Base-by-base conservation (phyloP, 2,888 invertebrate species). In the Penaeus monodon region DNA sequence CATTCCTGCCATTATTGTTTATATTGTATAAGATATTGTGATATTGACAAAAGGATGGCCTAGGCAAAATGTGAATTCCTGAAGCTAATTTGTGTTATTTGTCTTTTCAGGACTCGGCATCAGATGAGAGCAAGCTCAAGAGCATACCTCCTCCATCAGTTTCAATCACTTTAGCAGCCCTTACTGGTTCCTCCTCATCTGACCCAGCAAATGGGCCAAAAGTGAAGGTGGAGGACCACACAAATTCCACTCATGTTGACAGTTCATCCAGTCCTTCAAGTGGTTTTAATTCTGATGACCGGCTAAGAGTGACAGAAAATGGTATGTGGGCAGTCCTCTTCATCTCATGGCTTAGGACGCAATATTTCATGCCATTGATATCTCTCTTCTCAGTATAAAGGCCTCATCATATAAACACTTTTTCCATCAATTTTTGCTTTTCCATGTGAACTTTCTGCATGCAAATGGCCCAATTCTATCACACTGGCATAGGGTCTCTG, bases 231-330 rank as follows among this genome's bases (percentile, higher is more conserved):
- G 81, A 81, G 76, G 82, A 86, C 27, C 81, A 70, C 7, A 49
- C 82, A 22, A 82, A 82, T 70, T 77, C 82, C 70, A 86, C 57
- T 33, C 82, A 57, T 33, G 86, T 49, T 57, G 86, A 86, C 68
- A 86, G 86, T 29, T 86, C 86, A 17, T 86, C 78, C 63, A 86
- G 86, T 44, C 86, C 86, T 22, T 81, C 86, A 29, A 77, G 84
- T 22, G 70, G 68, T 17, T 38, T 82, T 49, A 44, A 82, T 64
- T 20, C 73, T 17, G 86, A 86, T 49, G 86, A 82, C 64, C 74
- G 86, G 70, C 74, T 86, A n/a, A 79, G 79, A 17, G 66, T 82
- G 49, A 78, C 82, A 24, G 86, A 86, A 81, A 86, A 86, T 86
- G 86, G 86, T 86, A 49, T 73, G 85, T 85, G 27, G 27, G 22